Evolutionary conservation across 2,797 vertebrate species (phyloP).

Genomic region (Danio tinwini): DNA sequence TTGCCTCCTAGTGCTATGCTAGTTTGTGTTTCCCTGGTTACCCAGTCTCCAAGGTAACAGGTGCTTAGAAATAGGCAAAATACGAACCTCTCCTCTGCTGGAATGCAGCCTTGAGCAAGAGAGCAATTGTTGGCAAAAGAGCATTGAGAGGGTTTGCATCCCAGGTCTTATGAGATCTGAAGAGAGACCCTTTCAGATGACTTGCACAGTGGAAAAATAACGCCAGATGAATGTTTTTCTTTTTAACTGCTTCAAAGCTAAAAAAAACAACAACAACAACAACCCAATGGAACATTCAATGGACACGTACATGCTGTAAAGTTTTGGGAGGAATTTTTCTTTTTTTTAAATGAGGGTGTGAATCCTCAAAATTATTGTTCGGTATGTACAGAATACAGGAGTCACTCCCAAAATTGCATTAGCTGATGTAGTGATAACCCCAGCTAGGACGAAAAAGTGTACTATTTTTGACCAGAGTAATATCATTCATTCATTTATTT

Average conservation of each 20-base stretch:
- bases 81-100: slow-evolving; percentile 50
- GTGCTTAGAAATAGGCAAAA: slow-evolving; percentile 61
- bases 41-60: slow-evolving; percentile 67
- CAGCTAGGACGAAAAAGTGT: background rate
- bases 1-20: slow-evolving; percentile 44
- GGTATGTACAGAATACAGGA: slow-evolving; percentile 7
- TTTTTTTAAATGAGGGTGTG: background rate
- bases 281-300: slow-evolving; percentile 16
- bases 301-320: background rate
- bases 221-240: slow-evolving; percentile 17
- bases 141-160: slow-evolving; percentile 47
- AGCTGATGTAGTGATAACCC: slow-evolving; percentile 1
- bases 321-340: slow-evolving; percentile 11
- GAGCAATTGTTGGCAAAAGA: slow-evolving; percentile 53
- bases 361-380: slow-evolving; percentile 6
- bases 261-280: background rate
- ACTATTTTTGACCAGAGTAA: background rate
- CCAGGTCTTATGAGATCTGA: slow-evolving; percentile 49
- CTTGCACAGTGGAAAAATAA: slow-evolving; percentile 24
- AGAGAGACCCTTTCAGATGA: slow-evolving; percentile 38
- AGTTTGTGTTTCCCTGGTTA: slow-evolving; percentile 62
- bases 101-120: slow-evolving; percentile 60
- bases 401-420: slow-evolving; percentile 20
- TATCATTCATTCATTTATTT: background rate
- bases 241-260: slow-evolving; percentile 21